phyloP scores from a whole-genome alignment of 2,888 invertebrate genomes.

The Eledona agricola region DNA sequence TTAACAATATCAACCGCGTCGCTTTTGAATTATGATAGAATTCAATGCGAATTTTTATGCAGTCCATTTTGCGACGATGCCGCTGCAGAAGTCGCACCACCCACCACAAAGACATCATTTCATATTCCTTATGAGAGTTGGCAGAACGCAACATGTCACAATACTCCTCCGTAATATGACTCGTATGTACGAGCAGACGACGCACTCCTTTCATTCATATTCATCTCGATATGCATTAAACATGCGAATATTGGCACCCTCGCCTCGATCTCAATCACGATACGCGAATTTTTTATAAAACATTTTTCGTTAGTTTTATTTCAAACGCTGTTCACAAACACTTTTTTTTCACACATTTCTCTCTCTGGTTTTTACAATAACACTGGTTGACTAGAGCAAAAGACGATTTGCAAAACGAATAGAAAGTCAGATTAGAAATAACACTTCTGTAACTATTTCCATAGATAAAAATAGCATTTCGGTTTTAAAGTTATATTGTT shows the following conservation, averaged over 20 bases:
- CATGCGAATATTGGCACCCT: conserved; percentile 38
- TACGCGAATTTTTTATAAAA: conserved; percentile 20
- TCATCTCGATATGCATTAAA: conserved; percentile 46
- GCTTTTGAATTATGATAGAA: too few relatives aligned
- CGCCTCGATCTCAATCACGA: conserved; percentile 33
- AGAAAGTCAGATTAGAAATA: too few relatives aligned
- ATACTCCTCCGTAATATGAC: conserved; percentile 40
- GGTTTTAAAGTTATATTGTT: too few relatives aligned
- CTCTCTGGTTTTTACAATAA: too few relatives aligned
- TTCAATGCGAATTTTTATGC: too few relatives aligned
- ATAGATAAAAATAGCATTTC: too few relatives aligned
- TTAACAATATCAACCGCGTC: conserved; percentile 21
- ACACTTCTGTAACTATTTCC: too few relatives aligned
- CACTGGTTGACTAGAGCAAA: too few relatives aligned
- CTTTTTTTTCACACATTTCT: too few relatives aligned
- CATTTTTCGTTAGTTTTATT: too few relatives aligned
- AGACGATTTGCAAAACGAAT: too few relatives aligned
- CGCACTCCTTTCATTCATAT: conserved; percentile 45
- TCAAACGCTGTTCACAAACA: too few relatives aligned
- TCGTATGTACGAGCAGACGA: conserved; percentile 38
- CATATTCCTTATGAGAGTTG: conserved; percentile 42
- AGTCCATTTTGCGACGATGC: conserved; percentile 27
- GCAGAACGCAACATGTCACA: conserved; percentile 43
- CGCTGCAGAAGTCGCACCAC: conserved; percentile 29
- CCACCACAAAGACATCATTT: conserved; percentile 38